Evolutionary conservation across 2,797 vertebrate species (phyloP).

Genomic region (Crenichthys baileyi): DNA sequence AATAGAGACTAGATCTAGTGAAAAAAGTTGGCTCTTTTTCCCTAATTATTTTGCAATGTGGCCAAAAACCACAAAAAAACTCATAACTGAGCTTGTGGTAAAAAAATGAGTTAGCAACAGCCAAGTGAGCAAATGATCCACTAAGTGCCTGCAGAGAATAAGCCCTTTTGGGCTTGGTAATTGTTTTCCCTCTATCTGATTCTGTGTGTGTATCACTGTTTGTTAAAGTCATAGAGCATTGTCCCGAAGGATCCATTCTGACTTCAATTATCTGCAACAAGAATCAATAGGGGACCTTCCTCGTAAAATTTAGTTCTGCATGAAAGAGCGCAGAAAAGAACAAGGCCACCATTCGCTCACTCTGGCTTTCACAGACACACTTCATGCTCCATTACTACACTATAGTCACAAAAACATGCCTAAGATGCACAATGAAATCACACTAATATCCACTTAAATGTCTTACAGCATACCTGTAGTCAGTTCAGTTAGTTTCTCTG

Average conservation of each 20-base stretch:
- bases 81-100: neutral
- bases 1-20: neutral
- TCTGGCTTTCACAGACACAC: constrained; percentile 9
- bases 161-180: neutral
- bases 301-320: constrained; percentile 51
- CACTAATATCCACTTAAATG: constrained; percentile 4
- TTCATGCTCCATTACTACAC: constrained; percentile 10
- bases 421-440: neutral
- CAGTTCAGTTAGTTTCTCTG: constrained; percentile 33
- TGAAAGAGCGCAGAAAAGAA: constrained; percentile 37
- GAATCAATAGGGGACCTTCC: constrained; percentile 47
- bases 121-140: neutral
- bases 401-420: neutral
- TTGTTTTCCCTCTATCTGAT: neutral
- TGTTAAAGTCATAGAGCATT: constrained; percentile 22
- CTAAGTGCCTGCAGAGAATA: neutral
- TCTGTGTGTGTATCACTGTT: neutral
- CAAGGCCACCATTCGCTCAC: neutral
- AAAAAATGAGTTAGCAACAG: neutral
- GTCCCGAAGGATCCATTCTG: constrained; percentile 36
- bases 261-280: constrained; percentile 60
- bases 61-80: neutral
- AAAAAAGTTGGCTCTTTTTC: neutral
- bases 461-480: constrained; percentile 10
- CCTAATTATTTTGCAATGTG: neutral